phyloP scores from a whole-genome alignment of 2,888 invertebrate species.

The Diaperis boleti region DNA sequence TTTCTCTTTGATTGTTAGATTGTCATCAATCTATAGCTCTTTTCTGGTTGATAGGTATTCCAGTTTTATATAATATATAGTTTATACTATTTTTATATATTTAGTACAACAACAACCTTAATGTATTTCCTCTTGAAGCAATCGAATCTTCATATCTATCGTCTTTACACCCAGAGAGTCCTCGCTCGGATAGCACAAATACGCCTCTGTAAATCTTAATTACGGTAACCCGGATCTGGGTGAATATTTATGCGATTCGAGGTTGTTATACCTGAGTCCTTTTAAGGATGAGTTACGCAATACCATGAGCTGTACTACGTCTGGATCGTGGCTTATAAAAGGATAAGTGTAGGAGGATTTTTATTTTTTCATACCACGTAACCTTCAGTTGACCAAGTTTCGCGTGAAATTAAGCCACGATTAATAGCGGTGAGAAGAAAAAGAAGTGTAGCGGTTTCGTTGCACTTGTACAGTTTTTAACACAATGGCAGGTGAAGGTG shows the following conservation, averaged over 20 bases:
- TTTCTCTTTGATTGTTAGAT: no score
- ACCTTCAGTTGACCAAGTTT: background rate
- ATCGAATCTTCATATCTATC: no score
- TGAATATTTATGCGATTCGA: slow-evolving; percentile 33
- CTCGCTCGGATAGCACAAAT: no score
- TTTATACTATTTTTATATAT: no score
- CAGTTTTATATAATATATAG: no score
- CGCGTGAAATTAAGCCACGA: background rate
- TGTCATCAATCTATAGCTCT: no score
- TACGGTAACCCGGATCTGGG: slow-evolving; percentile 32
- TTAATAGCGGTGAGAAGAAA: background rate
- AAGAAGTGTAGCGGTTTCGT: no score
- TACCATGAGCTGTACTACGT: slow-evolving; percentile 24
- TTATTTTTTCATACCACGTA: slow-evolving; percentile 10
- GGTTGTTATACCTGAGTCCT: slow-evolving; percentile 31
- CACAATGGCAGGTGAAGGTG: slow-evolving; percentile 29
- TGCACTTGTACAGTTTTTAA: slow-evolving; percentile 10
- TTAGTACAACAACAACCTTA: no score
- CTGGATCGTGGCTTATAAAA: slow-evolving; percentile 18
- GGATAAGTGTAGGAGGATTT: slow-evolving; percentile 24
- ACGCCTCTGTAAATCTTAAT: slow-evolving; percentile 12
- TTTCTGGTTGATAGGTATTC: no score
- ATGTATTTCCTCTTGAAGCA: no score
- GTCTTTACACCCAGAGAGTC: no score
- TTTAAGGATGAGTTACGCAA: slow-evolving; percentile 31